Evolutionary conservation across 2,888 invertebrate genomes (phyloP), one percentile per base, ranked within the genome.

Genomic region (Cantharis flavilabris): DNA sequence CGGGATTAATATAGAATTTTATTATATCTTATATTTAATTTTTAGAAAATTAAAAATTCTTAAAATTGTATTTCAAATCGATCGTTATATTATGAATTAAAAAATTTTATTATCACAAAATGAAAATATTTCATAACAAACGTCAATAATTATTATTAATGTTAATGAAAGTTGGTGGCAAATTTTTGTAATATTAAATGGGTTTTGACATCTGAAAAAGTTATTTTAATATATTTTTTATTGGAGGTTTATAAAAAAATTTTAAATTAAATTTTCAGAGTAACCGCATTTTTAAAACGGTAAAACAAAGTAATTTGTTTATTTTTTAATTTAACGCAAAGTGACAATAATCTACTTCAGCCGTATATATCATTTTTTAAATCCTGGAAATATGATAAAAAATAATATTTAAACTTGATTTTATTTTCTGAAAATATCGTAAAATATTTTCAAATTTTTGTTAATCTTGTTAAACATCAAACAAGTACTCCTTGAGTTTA

Each of bases 401-500:
- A 49, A 49, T 49, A 49, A 7, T 49, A 49, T 7, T n/a, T 0
- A n/a, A n/a, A 49, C 7, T 49, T 49, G 49, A 49, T 49, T 49
- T 49, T 49, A 49, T 49, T 49, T 49, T 11, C 2, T n/a, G 0
- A 49, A n/a, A n/a, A 49, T 49, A 49, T n/a, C n/a, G n/a, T 49
- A 49, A n/a, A 49, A 49, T 49, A 49, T 49, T 49, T 49, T 49
- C n/a, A 49, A 49, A 49, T 49, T 49, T 67, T 67, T 23, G n/a
- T 67, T 23, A n/a, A 26, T 67, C 65, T 73, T 73, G 71, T 77
- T 72, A 71, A 71, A 65, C 64, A 70, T 16, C 69, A 72, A 72
- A 76, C 76, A 73, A 73, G 67, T 69, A 28, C 67, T 65, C 67
- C 20, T 67, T 13, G 28, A 20, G 64, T 30, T 49, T 67, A 67